A percentile compares a stretch with the other conserved stretches of the same genome.
Conservation (phyloP, 2,113 vertebrate species). For the Podilymbus podiceps region DNA sequence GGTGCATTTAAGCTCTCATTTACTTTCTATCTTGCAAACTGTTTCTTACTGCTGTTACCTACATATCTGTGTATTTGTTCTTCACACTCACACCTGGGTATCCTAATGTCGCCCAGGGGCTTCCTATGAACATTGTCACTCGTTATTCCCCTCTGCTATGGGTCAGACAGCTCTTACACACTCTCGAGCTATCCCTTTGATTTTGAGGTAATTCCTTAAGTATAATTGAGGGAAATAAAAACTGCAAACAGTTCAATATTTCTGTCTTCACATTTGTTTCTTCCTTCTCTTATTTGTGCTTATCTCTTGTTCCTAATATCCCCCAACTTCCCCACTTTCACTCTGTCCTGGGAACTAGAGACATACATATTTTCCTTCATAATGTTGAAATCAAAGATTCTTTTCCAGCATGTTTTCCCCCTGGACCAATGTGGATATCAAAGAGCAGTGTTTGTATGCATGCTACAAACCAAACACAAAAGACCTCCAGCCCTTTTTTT, state of each 20-base stretch:
- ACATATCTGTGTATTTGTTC: not conserved
- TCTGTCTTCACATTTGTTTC: not conserved
- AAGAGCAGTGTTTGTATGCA: not conserved
- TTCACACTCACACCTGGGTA: not conserved
- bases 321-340: accelerated
- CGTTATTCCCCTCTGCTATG: not conserved
- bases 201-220: not conserved
- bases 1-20: not conserved
- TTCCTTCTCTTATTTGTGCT: not conserved
- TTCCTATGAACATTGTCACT: not conserved
- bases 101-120: not conserved
- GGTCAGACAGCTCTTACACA: not conserved
- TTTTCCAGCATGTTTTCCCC: not conserved
- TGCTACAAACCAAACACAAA: not conserved
- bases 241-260: not conserved
- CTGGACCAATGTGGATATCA: not conserved
- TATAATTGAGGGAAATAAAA: not conserved
- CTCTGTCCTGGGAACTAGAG: not conserved
- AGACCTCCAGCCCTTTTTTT: not conserved
- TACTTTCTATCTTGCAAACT: not conserved
- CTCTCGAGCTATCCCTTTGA: not conserved
- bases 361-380: not conserved
- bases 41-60: not conserved
- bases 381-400: constrained; percentile 31
- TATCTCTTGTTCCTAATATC: not conserved